Percentiles rank a stretch among this genome's conserved stretches.
phyloP scores from a whole-genome alignment of 2,888 invertebrate genomes.

The Acleris emargana region DNA sequence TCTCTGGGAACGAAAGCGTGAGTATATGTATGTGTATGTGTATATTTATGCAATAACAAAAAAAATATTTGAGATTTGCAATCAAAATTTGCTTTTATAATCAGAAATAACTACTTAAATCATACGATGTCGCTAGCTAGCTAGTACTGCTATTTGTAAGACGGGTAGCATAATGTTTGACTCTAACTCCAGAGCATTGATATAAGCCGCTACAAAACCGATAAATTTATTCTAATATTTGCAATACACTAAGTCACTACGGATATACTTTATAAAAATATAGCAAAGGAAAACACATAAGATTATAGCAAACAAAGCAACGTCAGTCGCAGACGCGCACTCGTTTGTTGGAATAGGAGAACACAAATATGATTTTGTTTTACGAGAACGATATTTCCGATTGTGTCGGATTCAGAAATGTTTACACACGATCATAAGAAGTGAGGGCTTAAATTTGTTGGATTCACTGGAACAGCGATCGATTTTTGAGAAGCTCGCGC shows the following conservation, averaged over 20 bases:
- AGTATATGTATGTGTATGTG: too few relatives aligned
- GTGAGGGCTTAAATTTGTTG: neutral
- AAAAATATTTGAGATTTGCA: too few relatives aligned
- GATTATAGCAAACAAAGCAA: constrained; percentile 7
- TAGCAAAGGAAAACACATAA: constrained; percentile 5
- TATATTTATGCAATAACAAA: too few relatives aligned
- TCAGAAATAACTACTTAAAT: too few relatives aligned
- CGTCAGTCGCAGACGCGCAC: constrained; percentile 7
- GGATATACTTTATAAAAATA: neutral
- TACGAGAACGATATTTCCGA: constrained; percentile 1
- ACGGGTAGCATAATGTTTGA: too few relatives aligned
- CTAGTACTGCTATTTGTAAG: too few relatives aligned
- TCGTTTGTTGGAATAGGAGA: constrained; percentile 11
- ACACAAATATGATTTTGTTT: constrained; percentile 9
- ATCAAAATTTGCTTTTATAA: too few relatives aligned
- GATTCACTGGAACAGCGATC: neutral
- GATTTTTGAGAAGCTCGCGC: neutral
- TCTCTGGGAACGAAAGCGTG: too few relatives aligned
- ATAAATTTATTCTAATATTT: neutral
- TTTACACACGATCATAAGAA: neutral
- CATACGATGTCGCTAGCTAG: too few relatives aligned
- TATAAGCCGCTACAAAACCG: neutral
- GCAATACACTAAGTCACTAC: neutral
- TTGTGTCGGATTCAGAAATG: neutral
- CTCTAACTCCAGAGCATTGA: too few relatives aligned